These are phyloP conservation scores for Sminthurides bifidus DNA, from an alignment of 1,140 invertebrate species.

Conservation along the genomic window DNA sequence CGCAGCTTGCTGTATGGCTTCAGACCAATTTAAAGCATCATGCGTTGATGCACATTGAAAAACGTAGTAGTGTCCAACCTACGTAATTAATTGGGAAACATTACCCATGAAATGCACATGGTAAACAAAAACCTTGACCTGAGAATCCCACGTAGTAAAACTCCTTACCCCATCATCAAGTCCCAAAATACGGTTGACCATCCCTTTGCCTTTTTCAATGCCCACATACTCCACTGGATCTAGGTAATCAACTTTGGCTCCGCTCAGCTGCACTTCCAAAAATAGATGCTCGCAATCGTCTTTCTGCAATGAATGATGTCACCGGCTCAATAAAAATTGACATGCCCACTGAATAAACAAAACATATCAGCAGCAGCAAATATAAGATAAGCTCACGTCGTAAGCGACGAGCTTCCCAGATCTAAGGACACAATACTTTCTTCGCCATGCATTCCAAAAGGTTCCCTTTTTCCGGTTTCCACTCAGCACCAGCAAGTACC, in stretches of 20 bases:
- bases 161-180: slow-evolving; percentile 36
- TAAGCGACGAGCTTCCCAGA: slow-evolving; percentile 44
- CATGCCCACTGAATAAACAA: not conserved
- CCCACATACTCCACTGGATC: slow-evolving; percentile 44
- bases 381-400: slow-evolving; percentile 36
- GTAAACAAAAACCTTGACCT: no score
- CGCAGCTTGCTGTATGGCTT: slow-evolving; percentile 37
- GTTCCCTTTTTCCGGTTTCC: slow-evolving; percentile 35
- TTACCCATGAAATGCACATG: no score
- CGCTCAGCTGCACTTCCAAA: slow-evolving; percentile 39
- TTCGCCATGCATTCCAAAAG: slow-evolving; percentile 49
- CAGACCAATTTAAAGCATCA: slow-evolving; percentile 43
- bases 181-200: slow-evolving; percentile 32
- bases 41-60: slow-evolving; percentile 40
- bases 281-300: slow-evolving; percentile 40
- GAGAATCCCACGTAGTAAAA: no score
- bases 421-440: slow-evolving; percentile 42
- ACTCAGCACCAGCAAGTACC: slow-evolving; percentile 25
- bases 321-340: not conserved
- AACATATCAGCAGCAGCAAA: not conserved
- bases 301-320: slow-evolving; percentile 35
- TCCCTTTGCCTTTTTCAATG: slow-evolving; percentile 38
- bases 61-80: slow-evolving; percentile 46
- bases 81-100: no score
- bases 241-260: slow-evolving; percentile 43